Percentiles rank a stretch among this genome's conserved stretches.
These are phyloP conservation scores for Drosophila maculinotata DNA, from an alignment of 2,888 invertebrate genomes.

Conservation along the genomic window DNA sequence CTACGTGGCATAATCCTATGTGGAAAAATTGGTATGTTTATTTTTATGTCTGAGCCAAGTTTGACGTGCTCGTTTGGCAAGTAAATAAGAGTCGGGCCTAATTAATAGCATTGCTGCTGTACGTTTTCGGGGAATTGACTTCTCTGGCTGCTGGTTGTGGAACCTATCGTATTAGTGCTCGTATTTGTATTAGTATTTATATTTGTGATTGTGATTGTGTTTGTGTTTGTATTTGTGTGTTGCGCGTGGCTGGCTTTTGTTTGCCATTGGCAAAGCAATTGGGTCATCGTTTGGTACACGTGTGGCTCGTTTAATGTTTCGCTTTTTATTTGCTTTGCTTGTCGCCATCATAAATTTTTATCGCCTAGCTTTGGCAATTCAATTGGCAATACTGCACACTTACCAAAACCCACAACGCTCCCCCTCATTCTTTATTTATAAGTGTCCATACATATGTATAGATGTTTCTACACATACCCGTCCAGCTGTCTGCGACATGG, in stretches of 20 bases:
- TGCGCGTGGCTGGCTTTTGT: conserved; percentile 55
- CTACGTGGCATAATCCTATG: conserved; percentile 24
- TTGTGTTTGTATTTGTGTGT: conserved; percentile 7
- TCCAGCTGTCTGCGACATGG: neutral
- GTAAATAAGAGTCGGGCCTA: conserved; percentile 37
- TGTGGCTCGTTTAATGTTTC: conserved; percentile 71
- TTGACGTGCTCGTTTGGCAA: conserved; percentile 26
- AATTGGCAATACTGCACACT: conserved; percentile 53
- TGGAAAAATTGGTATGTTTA: conserved; percentile 6
- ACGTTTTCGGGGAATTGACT: conserved; percentile 6
- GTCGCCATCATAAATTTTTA: conserved; percentile 66
- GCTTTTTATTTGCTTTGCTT: conserved; percentile 59
- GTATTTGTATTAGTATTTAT: conserved; percentile 13
- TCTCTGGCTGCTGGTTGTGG: conserved; percentile 26
- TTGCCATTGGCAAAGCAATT: conserved; percentile 59
- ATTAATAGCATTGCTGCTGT: conserved; percentile 33
- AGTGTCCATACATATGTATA: neutral
- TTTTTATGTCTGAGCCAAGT: conserved; percentile 13
- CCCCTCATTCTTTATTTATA: conserved; percentile 17
- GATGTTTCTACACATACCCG: conserved; percentile 11
- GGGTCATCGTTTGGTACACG: conserved; percentile 79
- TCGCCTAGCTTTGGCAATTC: conserved; percentile 53
- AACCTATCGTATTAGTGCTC: conserved; percentile 20
- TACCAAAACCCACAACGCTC: conserved; percentile 22
- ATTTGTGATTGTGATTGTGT: neutral